Conservation (phyloP, 2,888 invertebrate species). For the Drosophila ezoana region DNA sequence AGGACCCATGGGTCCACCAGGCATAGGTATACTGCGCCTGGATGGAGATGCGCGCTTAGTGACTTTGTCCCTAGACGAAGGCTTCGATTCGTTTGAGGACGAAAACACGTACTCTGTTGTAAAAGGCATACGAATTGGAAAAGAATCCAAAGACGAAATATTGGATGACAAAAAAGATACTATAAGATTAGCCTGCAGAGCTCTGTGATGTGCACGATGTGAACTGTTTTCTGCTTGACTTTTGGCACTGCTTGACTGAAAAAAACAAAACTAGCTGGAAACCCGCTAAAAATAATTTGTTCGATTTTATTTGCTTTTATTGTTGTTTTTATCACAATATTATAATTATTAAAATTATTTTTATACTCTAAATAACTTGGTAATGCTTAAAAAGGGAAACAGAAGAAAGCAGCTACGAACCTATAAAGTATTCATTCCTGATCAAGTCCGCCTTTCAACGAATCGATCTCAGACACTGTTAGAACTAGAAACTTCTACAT, state of each 20-base stretch:
- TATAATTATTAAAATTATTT: neutral
- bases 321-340: neutral
- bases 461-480: no score
- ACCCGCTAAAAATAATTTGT: neutral
- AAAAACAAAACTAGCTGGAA: neutral
- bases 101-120: neutral
- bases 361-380: no score
- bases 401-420: no score
- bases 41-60: neutral
- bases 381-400: no score
- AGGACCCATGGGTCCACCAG: neutral
- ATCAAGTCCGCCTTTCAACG: no score
- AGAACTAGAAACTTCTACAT: no score
- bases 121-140: neutral
- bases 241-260: neutral
- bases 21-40: neutral
- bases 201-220: neutral
- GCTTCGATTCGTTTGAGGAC: neutral
- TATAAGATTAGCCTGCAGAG: neutral
- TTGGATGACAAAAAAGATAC: neutral
- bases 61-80: neutral
- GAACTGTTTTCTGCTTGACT: neutral
- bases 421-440: no score
- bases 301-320: neutral
- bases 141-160: neutral